Evolutionary conservation across 1,140 invertebrate species (phyloP).

Genomic region (Elysia chlorotica): DNA sequence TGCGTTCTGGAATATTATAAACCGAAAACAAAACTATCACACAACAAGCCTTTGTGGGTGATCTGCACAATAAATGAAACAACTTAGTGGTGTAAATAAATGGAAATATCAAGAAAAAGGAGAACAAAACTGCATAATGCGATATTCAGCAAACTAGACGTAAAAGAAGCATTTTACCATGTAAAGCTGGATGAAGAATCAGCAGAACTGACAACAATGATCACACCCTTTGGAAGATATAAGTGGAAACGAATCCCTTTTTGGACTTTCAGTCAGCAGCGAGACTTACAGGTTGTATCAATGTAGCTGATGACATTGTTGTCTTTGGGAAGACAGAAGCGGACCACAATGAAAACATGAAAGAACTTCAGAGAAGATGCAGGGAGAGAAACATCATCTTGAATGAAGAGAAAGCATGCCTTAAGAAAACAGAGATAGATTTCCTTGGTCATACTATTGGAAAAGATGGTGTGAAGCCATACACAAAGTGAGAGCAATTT

Average conservation of each 20-base stretch:
- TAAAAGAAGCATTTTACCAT: slow-evolving; percentile 34
- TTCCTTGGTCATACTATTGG: slow-evolving; percentile 42
- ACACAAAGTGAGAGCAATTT: slow-evolving; percentile 45
- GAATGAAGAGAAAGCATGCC: slow-evolving; percentile 29
- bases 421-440: slow-evolving; percentile 21
- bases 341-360: slow-evolving; percentile 11
- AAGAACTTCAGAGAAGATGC: slow-evolving; percentile 10
- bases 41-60: too few species aligned
- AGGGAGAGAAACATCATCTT: slow-evolving; percentile 25
- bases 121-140: slow-evolving; percentile 26
- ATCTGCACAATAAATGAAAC: too few species aligned
- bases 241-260: slow-evolving; percentile 35
- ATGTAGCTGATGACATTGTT: slow-evolving; percentile 24
- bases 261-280: slow-evolving; percentile 26
- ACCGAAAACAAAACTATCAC: too few species aligned
- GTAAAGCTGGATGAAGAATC: slow-evolving; percentile 43
- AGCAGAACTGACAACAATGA: slow-evolving; percentile 32
- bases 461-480: slow-evolving; percentile 39
- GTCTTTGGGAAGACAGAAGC: slow-evolving; percentile 15
- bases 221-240: slow-evolving; percentile 22
- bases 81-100: too few species aligned
- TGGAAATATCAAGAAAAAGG: too few species aligned
- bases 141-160: slow-evolving; percentile 37
- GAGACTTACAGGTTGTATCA: slow-evolving; percentile 21
- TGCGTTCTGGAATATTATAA: too few species aligned